These are phyloP conservation scores for Ophioninae sp. DNA, from an alignment of 2,888 invertebrate genomes.

Conservation along the genomic window DNA sequence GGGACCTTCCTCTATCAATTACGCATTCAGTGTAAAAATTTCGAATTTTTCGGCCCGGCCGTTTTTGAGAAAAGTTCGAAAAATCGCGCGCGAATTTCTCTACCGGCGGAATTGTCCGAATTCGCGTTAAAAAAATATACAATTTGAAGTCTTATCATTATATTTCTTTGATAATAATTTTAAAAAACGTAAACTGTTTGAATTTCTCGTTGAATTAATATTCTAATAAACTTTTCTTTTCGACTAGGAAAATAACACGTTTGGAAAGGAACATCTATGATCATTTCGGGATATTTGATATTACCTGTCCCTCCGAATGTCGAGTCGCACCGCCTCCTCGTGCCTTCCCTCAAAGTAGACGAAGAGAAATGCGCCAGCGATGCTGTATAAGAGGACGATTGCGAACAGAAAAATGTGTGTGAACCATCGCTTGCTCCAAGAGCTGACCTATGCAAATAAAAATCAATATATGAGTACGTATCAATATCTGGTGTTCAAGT, in stretches of 20 bases:
- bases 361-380: slow-evolving; percentile 92
- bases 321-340: slow-evolving; percentile 76
- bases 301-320: slow-evolving; percentile 77
- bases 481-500: background rate
- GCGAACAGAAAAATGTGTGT: slow-evolving; percentile 93
- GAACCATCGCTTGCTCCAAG: slow-evolving; percentile 92
- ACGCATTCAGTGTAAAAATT: background rate
- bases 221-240: background rate
- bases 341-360: slow-evolving; percentile 87
- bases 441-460: slow-evolving; percentile 81
- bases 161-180: background rate
- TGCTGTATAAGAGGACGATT: slow-evolving; percentile 89
- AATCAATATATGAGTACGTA: slow-evolving; percentile 8
- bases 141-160: background rate
- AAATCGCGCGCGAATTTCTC: background rate
- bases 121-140: background rate
- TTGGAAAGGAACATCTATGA: background rate
- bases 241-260: background rate
- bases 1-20: background rate
- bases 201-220: background rate
- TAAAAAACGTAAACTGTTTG: background rate
- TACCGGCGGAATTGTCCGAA: background rate
- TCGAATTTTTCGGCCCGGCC: background rate
- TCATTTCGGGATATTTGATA: slow-evolving; percentile 12
- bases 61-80: background rate